Base-by-base conservation (phyloP, 2,888 invertebrate species). In the Brassicogethes aeneus region DNA sequence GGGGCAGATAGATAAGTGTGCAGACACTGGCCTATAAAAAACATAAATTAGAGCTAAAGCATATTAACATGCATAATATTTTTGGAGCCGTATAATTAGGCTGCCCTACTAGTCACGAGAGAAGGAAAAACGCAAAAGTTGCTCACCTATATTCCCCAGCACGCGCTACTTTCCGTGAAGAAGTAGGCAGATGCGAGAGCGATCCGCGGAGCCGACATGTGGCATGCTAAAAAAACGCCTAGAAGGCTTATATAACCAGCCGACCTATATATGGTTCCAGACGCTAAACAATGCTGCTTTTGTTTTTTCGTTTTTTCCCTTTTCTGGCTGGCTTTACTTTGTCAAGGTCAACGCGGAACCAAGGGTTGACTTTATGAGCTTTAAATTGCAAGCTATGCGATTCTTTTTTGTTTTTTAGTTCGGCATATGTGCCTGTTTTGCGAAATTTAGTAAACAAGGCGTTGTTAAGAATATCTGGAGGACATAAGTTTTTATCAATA, bases 251-350 rank as follows among this genome's bases (percentile, higher is more conserved):
- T 60, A 60, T 60, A 60, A 60, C 55, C 56, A 51, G 50, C 55
- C 61, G 59, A 61, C 61, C 61, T 66, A 67, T 65, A 67, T 66
- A 64, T 57, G 63, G 62, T 62, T n/a, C 63, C 65, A 66, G 65
- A 65, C 65, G 61, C 53, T 51, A 52, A 63, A 59, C 59, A 64
- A 67, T 67, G 65, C 61, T 48, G 55, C 50, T 50, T 53, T 53
- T 53, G 52, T 47, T 45, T 35, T 43, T 51, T 45, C 34, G 5
- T 23, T 10, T 23, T 10, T 10, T 10, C 23, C 23, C 23, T 23
- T 10, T 23, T 23, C 10, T 23, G 5, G 23, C 23, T 5, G 10
- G 5, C 10, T 23, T 23, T 10, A 10, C 23, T 10, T 23, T 23
- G 23, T 23, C 23, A 23, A 23, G 23, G 23, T 23, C 23, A 23